These are phyloP conservation scores for Oasisia sp. DNA, from an alignment of 2,888 invertebrate species.

Conservation along the genomic window DNA sequence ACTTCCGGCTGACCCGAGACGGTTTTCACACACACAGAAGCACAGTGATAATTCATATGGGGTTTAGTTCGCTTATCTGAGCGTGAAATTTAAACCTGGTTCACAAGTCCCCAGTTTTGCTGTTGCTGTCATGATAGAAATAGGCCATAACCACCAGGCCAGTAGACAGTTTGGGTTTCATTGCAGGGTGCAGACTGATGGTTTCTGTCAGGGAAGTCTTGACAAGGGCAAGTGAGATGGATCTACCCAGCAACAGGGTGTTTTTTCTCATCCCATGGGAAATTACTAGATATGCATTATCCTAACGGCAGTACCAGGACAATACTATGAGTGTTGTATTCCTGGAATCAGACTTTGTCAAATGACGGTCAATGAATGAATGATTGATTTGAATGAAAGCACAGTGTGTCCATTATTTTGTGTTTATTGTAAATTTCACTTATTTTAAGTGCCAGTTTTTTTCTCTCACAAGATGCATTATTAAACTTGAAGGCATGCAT, in stretches of 20 bases:
- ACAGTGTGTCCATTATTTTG: neutral
- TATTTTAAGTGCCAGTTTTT: too few species aligned
- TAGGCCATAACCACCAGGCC: neutral
- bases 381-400: neutral
- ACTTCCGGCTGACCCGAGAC: neutral
- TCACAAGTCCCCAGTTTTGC: neutral
- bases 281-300: neutral
- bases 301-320: neutral
- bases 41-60: neutral
- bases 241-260: neutral
- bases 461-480: too few species aligned
- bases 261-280: neutral
- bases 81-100: neutral
- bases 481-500: too few species aligned
- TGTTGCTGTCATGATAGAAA: neutral
- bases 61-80: neutral
- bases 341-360: neutral
- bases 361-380: neutral
- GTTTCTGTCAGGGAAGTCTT: neutral
- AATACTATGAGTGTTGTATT: neutral
- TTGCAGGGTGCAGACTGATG: constrained; percentile 17
- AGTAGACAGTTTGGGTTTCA: constrained; percentile 5
- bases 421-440: too few species aligned
- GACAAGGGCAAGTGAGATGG: constrained; percentile 7
- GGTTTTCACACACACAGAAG: neutral